A percentile compares a stretch with the other conserved stretches of the same genome.
These are phyloP conservation scores for Porites lutea DNA, from an alignment of 64 coral and sea anemone species.

Conservation along the genomic window DNA sequence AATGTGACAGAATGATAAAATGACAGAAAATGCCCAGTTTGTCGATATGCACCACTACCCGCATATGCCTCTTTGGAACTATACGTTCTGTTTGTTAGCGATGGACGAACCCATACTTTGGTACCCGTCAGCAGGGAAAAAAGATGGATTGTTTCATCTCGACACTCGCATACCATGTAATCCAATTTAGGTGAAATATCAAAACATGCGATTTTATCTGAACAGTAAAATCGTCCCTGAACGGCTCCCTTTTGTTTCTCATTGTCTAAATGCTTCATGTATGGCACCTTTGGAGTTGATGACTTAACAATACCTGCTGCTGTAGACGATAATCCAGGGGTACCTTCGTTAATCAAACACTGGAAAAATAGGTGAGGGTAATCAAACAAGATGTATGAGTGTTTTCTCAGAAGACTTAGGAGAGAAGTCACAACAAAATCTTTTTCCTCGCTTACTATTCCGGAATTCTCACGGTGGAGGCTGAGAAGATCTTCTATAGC, in stretches of 20 bases:
- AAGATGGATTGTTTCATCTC: slow-evolving; percentile 19
- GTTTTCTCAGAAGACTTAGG: not conserved
- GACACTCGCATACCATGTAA: slow-evolving; percentile 26
- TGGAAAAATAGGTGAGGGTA: slow-evolving; percentile 2
- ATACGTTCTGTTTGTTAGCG: not conserved
- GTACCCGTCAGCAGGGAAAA: slow-evolving; percentile 22
- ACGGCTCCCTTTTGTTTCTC: not conserved
- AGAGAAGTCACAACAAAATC: not conserved
- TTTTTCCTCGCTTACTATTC: not conserved
- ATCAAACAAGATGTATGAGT: not conserved
- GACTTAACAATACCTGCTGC: not conserved
- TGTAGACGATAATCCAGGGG: not conserved
- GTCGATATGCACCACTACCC: slow-evolving; percentile 5
- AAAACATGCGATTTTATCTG: slow-evolving; percentile 1
- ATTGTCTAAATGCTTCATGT: not conserved
- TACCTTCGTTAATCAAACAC: not conserved
- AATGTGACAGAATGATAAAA: slow-evolving; percentile 17
- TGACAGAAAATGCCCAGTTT: not conserved
- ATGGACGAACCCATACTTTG: not conserved
- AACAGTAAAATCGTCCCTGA: slow-evolving; percentile 30
- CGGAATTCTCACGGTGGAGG: not conserved
- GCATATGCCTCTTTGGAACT: too few species aligned
- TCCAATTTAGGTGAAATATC: slow-evolving; percentile 34
- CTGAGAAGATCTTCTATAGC: not conserved
- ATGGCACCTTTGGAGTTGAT: not conserved